A percentile compares a stretch with the other conserved stretches of the same genome.
Conservation (phyloP, 2,888 invertebrate species). For the Icerya purchasi region DNA sequence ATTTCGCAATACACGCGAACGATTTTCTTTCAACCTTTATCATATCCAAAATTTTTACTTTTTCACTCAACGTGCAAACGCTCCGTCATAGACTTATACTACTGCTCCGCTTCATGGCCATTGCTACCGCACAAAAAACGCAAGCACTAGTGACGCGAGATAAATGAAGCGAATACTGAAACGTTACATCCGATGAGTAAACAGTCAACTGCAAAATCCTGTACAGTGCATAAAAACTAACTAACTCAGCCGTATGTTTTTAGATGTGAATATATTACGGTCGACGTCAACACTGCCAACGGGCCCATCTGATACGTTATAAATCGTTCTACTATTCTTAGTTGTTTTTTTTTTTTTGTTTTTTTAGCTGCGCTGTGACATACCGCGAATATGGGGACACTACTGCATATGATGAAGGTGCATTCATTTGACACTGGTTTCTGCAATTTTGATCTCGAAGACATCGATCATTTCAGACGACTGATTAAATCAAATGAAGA, state of each 20-base stretch:
- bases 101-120: neutral
- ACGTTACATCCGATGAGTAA: neutral
- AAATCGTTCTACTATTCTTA: too few relatives aligned
- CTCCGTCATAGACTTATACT: neutral
- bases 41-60: neutral
- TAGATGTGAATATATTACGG: neutral
- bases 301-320: too few relatives aligned
- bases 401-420: too few relatives aligned
- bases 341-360: too few relatives aligned
- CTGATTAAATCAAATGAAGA: too few relatives aligned
- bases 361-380: too few relatives aligned
- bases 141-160: neutral
- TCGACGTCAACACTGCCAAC: neutral
- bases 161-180: neutral
- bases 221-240: neutral
- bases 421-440: too few relatives aligned
- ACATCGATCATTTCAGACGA: too few relatives aligned
- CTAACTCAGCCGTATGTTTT: neutral
- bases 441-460: too few relatives aligned
- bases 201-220: too few relatives aligned
- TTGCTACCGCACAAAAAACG: neutral
- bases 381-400: too few relatives aligned
- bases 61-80: neutral
- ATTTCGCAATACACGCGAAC: neutral
- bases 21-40: neutral